Base-by-base conservation (phyloP, 2,797 vertebrate species). In the Betta splendens region DNA sequence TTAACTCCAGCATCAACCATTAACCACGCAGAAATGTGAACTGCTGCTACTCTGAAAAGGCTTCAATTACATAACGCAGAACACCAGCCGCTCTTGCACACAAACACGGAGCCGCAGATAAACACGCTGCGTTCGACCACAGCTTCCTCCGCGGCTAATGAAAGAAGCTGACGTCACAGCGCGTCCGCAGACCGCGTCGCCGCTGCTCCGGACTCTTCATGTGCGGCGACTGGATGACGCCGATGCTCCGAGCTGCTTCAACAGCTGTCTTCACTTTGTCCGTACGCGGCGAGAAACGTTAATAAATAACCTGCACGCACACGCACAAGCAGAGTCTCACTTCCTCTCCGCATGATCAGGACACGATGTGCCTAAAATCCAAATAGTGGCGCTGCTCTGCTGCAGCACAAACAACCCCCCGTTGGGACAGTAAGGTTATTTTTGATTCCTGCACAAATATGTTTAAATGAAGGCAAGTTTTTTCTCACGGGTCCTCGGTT, bases 321-420 rank as follows among this genome's bases (percentile, higher is more conserved):
- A 59, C 60, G 47, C 0, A 5, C 23, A 36, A 13, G 35, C 37
- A 50, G 37, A 68, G 20, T 33, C 25, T 52, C 48, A 72, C 53
- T 69, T 66, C 65, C 79, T 71, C 45, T 71, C 66, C 37, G 43
- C 43, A 53, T 46, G 12, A 61, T 38, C 39, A 54, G 59, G 16
- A 77, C 61, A 63, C 15, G 10, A 2, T 38, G 54, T 10, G 48
- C 37, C 16, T 57, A 46, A 55, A 58, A 64, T 72, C n/a, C n/a
- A n/a, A n/a, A n/a, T n/a, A n/a, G n/a, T n/a, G n/a, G n/a, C n/a
- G n/a, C n/a, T n/a, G n/a, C n/a, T n/a, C n/a, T n/a, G n/a, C n/a
- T n/a, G n/a, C n/a, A n/a, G n/a, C n/a, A n/a, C n/a, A n/a, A n/a
- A n/a, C n/a, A n/a, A n/a, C n/a, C n/a, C n/a, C n/a, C n/a, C n/a